phyloP scores from a whole-genome alignment of 2,888 invertebrate species.

The Idaea straminata region DNA sequence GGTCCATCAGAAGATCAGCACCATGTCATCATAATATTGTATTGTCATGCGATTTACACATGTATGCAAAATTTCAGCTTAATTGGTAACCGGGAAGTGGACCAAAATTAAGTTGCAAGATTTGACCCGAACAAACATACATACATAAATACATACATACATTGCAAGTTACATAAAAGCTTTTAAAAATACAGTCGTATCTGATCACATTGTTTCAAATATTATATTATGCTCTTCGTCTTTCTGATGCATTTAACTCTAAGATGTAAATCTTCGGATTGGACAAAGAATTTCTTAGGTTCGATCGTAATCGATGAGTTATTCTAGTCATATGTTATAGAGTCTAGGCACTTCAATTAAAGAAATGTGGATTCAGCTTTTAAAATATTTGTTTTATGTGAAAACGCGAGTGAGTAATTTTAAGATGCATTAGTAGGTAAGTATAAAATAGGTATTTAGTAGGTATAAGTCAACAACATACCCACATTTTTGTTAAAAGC shows the following conservation, averaged over 20 bases:
- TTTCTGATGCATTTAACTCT: conserved; percentile 44
- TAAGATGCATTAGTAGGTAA: not conserved
- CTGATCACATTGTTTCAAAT: too few relatives aligned
- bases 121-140: too few relatives aligned
- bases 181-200: conserved; percentile 30
- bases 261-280: not conserved
- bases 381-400: not conserved
- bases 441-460: not conserved
- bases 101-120: too few relatives aligned
- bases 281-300: conserved; percentile 8
- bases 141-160: too few relatives aligned
- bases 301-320: conserved; percentile 19
- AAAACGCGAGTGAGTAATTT: not conserved
- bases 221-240: conserved; percentile 39
- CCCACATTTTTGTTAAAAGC: not conserved
- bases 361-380: conserved; percentile 11
- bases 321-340: conserved; percentile 6
- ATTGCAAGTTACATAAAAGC: too few relatives aligned
- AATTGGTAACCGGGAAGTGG: too few relatives aligned
- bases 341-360: conserved; percentile 15
- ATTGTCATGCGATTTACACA: too few relatives aligned
- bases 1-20: too few relatives aligned
- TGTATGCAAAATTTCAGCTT: too few relatives aligned
- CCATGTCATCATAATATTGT: too few relatives aligned
- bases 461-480: not conserved